A percentile compares a stretch with the other conserved stretches of the same genome.
Conservation (phyloP, 1,140 invertebrate genomes). For the Heliconius hermathena region DNA sequence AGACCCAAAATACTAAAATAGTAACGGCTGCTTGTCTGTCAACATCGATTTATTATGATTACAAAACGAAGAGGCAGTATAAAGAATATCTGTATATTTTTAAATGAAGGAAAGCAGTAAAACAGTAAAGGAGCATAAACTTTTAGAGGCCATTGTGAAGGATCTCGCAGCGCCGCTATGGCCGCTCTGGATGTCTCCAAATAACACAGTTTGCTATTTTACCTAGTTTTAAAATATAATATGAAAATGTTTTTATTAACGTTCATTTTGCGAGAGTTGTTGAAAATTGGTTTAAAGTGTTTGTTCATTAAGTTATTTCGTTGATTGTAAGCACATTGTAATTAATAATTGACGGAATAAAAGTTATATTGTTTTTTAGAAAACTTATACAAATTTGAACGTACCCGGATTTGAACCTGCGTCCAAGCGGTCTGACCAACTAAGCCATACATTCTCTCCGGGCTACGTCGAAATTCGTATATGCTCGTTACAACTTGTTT, state of each 20-base stretch:
- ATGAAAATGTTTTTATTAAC: background rate
- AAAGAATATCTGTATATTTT: background rate
- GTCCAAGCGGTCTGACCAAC: no score
- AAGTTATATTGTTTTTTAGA: no score
- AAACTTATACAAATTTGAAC: no score
- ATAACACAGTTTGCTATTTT: background rate
- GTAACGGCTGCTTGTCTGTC: background rate
- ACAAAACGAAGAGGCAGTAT: background rate
- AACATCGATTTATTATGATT: constrained; percentile 7
- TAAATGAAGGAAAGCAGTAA: background rate
- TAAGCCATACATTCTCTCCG: no score
- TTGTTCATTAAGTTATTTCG: no score
- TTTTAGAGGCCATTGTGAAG: constrained; percentile 3
- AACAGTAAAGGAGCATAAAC: background rate
- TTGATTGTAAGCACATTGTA: no score
- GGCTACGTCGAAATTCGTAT: no score
- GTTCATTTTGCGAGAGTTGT: background rate
- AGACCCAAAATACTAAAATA: background rate
- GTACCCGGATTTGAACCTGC: no score
- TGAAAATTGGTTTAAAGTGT: no score
- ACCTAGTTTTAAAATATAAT: background rate
- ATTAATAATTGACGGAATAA: no score
- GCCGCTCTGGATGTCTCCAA: background rate
- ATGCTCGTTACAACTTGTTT: no score
- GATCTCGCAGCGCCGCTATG: background rate